Conservation (phyloP, 1,140 invertebrate genomes). For the Trypoxylus dichotomus region DNA sequence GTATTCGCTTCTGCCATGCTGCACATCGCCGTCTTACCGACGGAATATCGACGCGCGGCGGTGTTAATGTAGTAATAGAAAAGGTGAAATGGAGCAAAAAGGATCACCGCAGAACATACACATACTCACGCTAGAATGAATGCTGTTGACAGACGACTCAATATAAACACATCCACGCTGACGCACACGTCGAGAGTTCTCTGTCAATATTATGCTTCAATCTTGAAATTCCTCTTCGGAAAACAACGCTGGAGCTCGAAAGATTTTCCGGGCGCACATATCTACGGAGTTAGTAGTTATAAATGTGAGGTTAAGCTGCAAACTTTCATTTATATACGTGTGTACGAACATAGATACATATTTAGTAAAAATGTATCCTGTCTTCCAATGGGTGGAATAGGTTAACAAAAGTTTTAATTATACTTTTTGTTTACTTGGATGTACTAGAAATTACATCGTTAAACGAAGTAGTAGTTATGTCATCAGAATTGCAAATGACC, state of each 20-base stretch:
- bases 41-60: slow-evolving; percentile 11
- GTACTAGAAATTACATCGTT: no score
- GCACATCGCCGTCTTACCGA: background rate
- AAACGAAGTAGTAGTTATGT: no score
- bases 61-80: slow-evolving; percentile 24
- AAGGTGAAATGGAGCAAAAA: slow-evolving; percentile 23
- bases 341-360: background rate
- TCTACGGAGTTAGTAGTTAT: background rate
- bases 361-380: background rate
- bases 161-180: slow-evolving; percentile 34
- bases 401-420: no score
- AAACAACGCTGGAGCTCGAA: slow-evolving; percentile 33
- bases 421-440: no score
- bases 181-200: slow-evolving; percentile 33
- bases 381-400: no score
- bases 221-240: slow-evolving; percentile 36
- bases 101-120: slow-evolving; percentile 13
- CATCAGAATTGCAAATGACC: no score
- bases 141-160: slow-evolving; percentile 38
- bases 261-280: slow-evolving; percentile 5
- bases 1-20: background rate
- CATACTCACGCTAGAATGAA: slow-evolving; percentile 4
- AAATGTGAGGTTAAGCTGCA: background rate
- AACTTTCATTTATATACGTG: background rate
- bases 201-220: slow-evolving; percentile 44